Evolutionary conservation across 1,140 invertebrate genomes (phyloP).

Genomic region (Lordiphosa clarofinis): DNA sequence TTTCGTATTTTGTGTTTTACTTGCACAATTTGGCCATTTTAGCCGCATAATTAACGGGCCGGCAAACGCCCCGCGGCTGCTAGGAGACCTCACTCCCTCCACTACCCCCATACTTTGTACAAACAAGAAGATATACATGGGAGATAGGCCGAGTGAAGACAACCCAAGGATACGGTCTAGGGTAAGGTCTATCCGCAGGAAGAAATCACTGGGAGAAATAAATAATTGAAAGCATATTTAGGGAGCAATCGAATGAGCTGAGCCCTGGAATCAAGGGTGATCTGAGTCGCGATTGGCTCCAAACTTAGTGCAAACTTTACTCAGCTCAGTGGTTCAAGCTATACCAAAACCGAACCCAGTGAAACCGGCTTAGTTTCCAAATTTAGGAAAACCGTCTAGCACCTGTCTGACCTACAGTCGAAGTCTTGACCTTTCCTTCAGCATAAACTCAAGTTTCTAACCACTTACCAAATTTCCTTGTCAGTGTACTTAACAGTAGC

Average conservation of each 20-base stretch:
- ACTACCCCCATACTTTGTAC: conserved; percentile 5
- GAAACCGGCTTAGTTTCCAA: no score
- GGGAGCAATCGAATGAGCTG: no score
- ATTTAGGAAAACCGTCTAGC: no score
- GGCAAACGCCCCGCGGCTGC: conserved; percentile 28
- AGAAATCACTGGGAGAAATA: not conserved
- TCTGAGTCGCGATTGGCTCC: no score
- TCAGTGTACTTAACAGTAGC: conserved; percentile 11
- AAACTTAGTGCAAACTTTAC: no score
- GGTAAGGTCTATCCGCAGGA: not conserved
- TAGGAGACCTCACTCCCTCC: conserved; percentile 5
- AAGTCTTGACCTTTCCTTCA: no score
- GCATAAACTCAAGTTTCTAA: no score
- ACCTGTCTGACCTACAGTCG: no score
- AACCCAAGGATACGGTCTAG: conserved; percentile 1
- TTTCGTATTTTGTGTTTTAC: conserved; percentile 55
- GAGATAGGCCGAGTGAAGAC: not conserved
- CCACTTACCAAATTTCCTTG: not conserved
- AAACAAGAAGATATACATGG: conserved; percentile 2
- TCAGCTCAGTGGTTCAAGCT: no score
- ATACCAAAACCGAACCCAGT: no score
- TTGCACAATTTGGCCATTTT: conserved; percentile 61
- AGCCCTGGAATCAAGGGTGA: no score
- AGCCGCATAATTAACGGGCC: conserved; percentile 54
- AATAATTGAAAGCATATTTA: no score